Conservation (phyloP, 2,113 vertebrate genomes). For the Emydocephalus ijimae region DNA sequence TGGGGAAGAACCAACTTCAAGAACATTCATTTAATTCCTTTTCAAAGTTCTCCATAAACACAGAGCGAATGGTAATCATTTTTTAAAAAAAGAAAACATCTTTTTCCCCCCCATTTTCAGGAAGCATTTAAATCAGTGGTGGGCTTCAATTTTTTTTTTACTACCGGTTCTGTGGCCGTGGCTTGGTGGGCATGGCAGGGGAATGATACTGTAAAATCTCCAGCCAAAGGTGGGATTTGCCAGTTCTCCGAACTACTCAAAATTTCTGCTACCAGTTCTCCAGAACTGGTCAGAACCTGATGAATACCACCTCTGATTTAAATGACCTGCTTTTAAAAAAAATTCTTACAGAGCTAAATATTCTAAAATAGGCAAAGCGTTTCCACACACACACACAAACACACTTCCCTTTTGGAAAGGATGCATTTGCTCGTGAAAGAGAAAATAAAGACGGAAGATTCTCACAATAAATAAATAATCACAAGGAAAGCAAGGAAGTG, state of each 20-base stretch:
- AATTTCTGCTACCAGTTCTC: no score
- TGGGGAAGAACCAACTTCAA: not conserved
- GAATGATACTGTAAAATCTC: no score
- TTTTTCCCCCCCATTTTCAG: not conserved
- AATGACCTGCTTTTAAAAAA: not conserved
- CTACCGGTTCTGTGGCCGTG: no score
- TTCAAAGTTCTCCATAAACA: not conserved
- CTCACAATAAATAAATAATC: conserved; percentile 30
- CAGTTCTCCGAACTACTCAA: no score
- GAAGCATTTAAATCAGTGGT: not conserved
- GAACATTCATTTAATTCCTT: not conserved
- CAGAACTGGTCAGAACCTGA: no score
- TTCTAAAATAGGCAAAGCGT: not conserved
- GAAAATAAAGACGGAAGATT: conserved; percentile 33
- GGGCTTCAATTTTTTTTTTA: no score
- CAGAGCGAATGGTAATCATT: not conserved
- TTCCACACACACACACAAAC: no score
- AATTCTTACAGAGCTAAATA: not conserved
- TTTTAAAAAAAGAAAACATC: not conserved
- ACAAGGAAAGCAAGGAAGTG: conserved; percentile 32
- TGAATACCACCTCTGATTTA: not conserved
- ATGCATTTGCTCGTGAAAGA: conserved; percentile 33
- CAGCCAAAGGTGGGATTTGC: no score
- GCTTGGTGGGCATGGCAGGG: no score
- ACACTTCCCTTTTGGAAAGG: not conserved